phyloP scores from a whole-genome alignment of 2,888 invertebrate genomes.

The Tiliacea aurago region DNA sequence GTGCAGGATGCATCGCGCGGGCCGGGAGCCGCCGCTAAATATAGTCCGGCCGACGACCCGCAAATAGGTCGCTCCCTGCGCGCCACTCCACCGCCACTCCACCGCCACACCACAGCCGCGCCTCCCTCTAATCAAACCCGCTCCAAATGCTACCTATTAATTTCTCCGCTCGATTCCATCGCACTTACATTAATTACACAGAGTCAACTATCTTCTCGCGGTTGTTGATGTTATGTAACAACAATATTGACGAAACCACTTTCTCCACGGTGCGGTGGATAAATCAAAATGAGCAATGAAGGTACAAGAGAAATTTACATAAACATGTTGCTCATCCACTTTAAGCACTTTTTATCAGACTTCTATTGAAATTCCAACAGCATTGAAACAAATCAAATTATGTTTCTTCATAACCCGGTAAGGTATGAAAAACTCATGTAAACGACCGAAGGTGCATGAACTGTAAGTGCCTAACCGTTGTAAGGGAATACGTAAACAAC shows the following conservation, averaged over 20 bases:
- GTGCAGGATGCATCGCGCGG: slow-evolving; percentile 80
- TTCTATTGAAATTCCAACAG: slow-evolving; percentile 21
- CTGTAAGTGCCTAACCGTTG: slow-evolving; percentile 36
- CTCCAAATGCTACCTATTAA: slow-evolving; percentile 61
- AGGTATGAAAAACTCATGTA: slow-evolving; percentile 49
- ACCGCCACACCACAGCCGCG: slow-evolving; percentile 46
- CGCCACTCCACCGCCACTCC: slow-evolving; percentile 51
- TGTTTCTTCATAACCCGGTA: slow-evolving; percentile 22
- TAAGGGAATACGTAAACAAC: slow-evolving; percentile 54
- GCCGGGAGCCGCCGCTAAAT: slow-evolving; percentile 80
- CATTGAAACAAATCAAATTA: slow-evolving; percentile 14
- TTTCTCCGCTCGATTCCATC: slow-evolving; percentile 36
- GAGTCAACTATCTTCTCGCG: slow-evolving; percentile 21
- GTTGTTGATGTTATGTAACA: slow-evolving; percentile 34
- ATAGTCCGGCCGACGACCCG: slow-evolving; percentile 86
- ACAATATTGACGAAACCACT: slow-evolving; percentile 42
- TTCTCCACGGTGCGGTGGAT: slow-evolving; percentile 37
- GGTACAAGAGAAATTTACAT: slow-evolving; percentile 36
- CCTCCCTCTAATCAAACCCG: slow-evolving; percentile 62
- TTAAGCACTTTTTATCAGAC: slow-evolving; percentile 1
- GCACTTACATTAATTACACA: slow-evolving; percentile 30
- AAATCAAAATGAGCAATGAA: slow-evolving; percentile 38
- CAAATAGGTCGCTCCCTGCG: slow-evolving; percentile 83
- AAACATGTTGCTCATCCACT: slow-evolving; percentile 34
- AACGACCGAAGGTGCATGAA: slow-evolving; percentile 41